phyloP scores from a whole-genome alignment of 1,140 invertebrate species.

The Helicoverpa armigera region DNA sequence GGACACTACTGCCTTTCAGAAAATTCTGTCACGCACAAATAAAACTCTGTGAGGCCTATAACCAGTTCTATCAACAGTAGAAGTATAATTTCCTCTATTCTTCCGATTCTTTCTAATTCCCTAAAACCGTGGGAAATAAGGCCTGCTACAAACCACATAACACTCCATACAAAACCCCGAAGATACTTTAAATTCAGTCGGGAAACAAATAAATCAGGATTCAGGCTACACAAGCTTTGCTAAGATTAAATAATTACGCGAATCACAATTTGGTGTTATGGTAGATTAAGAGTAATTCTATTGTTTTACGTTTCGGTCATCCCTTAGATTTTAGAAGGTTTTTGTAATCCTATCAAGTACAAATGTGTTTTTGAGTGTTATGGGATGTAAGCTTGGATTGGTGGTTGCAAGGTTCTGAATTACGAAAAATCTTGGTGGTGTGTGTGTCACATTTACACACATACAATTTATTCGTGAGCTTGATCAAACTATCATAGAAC shows the following conservation, averaged over 20 bases:
- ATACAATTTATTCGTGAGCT: too few relatives aligned
- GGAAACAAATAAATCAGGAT: constrained; percentile 12
- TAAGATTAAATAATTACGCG: constrained; percentile 46
- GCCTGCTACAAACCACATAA: neutral
- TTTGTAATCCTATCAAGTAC: neutral
- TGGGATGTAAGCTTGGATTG: too few relatives aligned
- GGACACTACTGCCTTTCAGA: too few relatives aligned
- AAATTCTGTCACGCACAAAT: too few relatives aligned
- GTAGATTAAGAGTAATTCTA: constrained; percentile 41
- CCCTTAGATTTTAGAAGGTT: neutral
- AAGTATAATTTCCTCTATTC: too few relatives aligned
- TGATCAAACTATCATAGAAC: too few relatives aligned
- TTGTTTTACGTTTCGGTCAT: constrained; percentile 34
- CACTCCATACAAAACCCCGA: neutral
- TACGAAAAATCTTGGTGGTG: too few relatives aligned
- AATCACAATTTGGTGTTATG: constrained; percentile 30
- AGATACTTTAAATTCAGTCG: constrained; percentile 32
- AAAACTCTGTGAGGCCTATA: too few relatives aligned
- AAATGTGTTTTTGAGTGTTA: neutral
- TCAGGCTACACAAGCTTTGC: neutral
- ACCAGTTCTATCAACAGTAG: too few relatives aligned
- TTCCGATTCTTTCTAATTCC: neutral
- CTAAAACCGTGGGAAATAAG: neutral
- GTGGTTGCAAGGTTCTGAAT: too few relatives aligned
- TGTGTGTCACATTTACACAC: too few relatives aligned